A percentile compares a stretch with the other conserved stretches of the same genome.
Conservation (phyloP, 2,888 invertebrate genomes). For the Margaritifera margaritifera region DNA sequence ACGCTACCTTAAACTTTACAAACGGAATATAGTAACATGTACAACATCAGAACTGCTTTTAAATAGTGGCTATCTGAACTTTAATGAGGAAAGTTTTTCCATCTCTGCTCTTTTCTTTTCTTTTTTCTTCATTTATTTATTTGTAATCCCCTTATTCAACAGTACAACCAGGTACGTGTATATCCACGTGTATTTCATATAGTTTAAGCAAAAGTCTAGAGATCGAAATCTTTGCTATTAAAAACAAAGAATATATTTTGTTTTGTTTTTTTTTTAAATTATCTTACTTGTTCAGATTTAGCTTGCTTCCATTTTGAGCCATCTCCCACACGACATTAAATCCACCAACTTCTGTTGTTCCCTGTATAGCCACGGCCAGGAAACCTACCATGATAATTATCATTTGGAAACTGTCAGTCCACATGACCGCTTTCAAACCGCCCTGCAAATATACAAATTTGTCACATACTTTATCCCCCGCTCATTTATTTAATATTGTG, state of each 20-base stretch:
- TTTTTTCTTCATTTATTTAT: too few species aligned
- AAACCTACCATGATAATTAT: conserved; percentile 70
- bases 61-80: too few species aligned
- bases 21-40: too few species aligned
- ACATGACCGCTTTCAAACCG: conserved; percentile 73
- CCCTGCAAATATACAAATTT: conserved; percentile 61
- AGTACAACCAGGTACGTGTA: too few species aligned
- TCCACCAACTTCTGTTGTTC: conserved; percentile 50
- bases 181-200: background rate
- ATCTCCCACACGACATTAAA: conserved; percentile 48
- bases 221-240: background rate
- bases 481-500: too few species aligned
- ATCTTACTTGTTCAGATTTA: conserved; percentile 33
- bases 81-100: too few species aligned
- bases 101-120: too few species aligned
- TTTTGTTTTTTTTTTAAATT: too few species aligned
- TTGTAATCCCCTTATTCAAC: too few species aligned
- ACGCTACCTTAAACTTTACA: too few species aligned
- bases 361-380: conserved; percentile 49
- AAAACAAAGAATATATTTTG: background rate
- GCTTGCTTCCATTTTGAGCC: conserved; percentile 35
- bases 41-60: too few species aligned
- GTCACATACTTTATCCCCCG: too few species aligned
- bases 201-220: background rate
- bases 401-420: conserved; percentile 73